phyloP scores from a whole-genome alignment of 2,797 vertebrate species.

The Crenichthys baileyi region DNA sequence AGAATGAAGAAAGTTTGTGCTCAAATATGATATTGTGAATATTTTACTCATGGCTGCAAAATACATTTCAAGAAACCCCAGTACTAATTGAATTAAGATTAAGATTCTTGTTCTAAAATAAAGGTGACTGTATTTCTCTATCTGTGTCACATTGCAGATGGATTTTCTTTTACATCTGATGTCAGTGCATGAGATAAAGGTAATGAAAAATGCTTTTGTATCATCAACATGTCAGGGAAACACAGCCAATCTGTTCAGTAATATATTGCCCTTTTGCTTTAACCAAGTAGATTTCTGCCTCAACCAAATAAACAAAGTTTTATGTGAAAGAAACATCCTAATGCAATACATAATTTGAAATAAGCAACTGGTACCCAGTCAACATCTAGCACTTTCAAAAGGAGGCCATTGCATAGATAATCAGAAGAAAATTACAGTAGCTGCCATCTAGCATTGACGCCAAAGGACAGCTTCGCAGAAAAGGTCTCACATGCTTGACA shows the following conservation, averaged over 20 bases:
- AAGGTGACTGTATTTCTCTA: not conserved
- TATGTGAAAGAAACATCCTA: not conserved
- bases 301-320: not conserved
- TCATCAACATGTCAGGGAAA: not conserved
- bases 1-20: not conserved
- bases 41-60: not conserved
- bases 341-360: not conserved
- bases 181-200: no score
- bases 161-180: not conserved
- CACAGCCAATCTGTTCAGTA: not conserved
- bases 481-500: not conserved
- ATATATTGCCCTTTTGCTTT: not conserved
- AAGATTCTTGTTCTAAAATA: not conserved
- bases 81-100: not conserved
- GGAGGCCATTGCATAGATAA: not conserved
- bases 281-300: not conserved
- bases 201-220: not conserved
- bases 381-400: not conserved
- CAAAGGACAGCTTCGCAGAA: not conserved
- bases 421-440: not conserved
- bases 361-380: not conserved
- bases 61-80: not conserved
- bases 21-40: not conserved
- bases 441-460: not conserved
- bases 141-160: no score